Conservation (phyloP, 2,888 invertebrate genomes). For the Drosophila multiciliata region DNA sequence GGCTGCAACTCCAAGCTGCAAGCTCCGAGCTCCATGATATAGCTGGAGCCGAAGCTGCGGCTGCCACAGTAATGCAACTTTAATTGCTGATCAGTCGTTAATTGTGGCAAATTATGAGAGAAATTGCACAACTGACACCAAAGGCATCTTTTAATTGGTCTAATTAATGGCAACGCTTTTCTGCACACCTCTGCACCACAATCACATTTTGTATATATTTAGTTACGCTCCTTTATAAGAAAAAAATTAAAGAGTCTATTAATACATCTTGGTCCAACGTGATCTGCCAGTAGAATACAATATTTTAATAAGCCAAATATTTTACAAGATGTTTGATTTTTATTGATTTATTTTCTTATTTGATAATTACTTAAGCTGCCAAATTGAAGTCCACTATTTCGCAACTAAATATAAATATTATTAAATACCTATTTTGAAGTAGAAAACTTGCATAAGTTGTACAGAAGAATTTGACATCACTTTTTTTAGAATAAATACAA, state of each 20-base stretch:
- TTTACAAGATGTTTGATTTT: background rate
- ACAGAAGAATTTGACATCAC: background rate
- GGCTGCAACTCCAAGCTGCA: slow-evolving; percentile 9
- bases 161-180: slow-evolving; percentile 75
- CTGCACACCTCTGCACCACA: slow-evolving; percentile 34
- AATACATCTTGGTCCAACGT: background rate
- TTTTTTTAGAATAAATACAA: background rate
- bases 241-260: background rate
- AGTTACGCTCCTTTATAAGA: slow-evolving; percentile 1
- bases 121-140: slow-evolving; percentile 62
- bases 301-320: background rate
- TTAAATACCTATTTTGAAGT: background rate
- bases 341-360: background rate
- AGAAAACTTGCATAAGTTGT: background rate
- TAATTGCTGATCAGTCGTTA: slow-evolving; percentile 79
- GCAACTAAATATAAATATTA: background rate
- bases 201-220: background rate
- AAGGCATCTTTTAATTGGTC: slow-evolving; percentile 61
- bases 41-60: background rate
- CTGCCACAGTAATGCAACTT: slow-evolving; percentile 65
- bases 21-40: background rate
- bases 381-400: background rate
- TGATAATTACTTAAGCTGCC: background rate
- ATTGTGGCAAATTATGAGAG: slow-evolving; percentile 75
- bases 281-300: background rate